These are phyloP conservation scores for Falco columbarius DNA, from an alignment of 2,797 vertebrate species.

Conservation along the genomic window DNA sequence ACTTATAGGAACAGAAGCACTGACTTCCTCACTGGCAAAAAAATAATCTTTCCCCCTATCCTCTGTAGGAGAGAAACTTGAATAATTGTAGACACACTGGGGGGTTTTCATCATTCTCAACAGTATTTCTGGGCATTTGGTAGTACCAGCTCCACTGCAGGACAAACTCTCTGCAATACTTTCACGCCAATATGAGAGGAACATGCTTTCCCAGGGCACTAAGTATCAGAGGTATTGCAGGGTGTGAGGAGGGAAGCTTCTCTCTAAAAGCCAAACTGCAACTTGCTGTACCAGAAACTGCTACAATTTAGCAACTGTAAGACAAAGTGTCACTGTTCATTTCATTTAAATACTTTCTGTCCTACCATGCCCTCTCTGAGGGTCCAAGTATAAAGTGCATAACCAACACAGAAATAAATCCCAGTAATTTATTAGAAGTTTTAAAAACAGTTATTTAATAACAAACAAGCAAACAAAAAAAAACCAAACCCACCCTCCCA, in stretches of 20 bases:
- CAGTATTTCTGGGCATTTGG: not conserved
- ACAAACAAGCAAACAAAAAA: not conserved
- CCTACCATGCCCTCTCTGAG: not conserved
- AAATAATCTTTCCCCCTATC: not conserved
- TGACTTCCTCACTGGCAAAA: not conserved
- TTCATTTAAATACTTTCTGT: not conserved
- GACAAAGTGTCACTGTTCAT: not conserved
- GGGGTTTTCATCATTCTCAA: not conserved
- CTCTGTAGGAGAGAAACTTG: not conserved
- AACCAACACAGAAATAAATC: not conserved
- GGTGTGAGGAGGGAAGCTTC: not conserved
- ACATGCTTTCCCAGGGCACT: not conserved
- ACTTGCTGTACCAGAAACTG: conserved; percentile 27
- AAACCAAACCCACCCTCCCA: not conserved
- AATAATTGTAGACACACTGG: conserved; percentile 16
- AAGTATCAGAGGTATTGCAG: not conserved
- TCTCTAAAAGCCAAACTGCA: conserved; percentile 48
- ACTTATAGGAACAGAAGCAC: not conserved
- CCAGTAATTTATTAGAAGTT: not conserved
- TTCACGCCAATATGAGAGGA: not conserved
- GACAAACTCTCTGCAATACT: not conserved
- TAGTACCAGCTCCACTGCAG: not conserved
- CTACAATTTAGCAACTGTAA: conserved; percentile 1
- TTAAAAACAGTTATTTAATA: not conserved
- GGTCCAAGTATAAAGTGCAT: not conserved